Evolutionary conservation across 2,113 vertebrate genomes (phyloP), one percentile per base, ranked within the genome.

Genomic region (Burhinus oedicnemus): DNA sequence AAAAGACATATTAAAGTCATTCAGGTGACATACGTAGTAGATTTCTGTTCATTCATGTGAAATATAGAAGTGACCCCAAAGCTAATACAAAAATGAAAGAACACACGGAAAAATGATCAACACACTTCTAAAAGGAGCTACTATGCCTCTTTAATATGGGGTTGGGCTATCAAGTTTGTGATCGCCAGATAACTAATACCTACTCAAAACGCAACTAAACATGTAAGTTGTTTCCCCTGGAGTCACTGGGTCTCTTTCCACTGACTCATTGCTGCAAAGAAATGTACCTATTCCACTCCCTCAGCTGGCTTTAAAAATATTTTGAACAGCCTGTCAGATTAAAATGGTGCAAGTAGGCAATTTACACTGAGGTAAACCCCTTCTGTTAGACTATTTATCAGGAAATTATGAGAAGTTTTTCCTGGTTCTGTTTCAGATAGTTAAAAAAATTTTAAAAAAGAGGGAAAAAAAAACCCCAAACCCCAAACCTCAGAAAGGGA

Each of bases 201-300:
- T 78, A 23, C 38, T 83, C 71, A 78, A 75, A 86, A 92, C 42
- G 8, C 68, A 94, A 62, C 8, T 68, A 58, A 88, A 74, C 0
- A 12, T 17, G 4, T 32, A 51, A 87, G 8, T 34, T 70, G 7
- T 71, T 80, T 88, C 15, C 7, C 14, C 51, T 92, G 64, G 32
- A 92, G n/a, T 87, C 38, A 9, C 17, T 51, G 45, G 29, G 11
- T 62, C 58, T 93, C 74, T 93, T 95, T 92, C 90, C 88, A 81
- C 47, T 96, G 89, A 96, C 74, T 91, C 87, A 79, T 17, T 93
- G 47, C 65, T 89, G 65, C 47, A 95, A 17, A 83, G 38, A 78
- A 89, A 62, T 60, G 34, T 58, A 81, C 44, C 64, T 78, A 74
- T 90, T 94, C 71, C 66, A 54, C 88, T 96, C 71, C 76, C 26